Evolutionary conservation across 2,888 invertebrate species (phyloP).

Genomic region (Lasius fuliginosus): DNA sequence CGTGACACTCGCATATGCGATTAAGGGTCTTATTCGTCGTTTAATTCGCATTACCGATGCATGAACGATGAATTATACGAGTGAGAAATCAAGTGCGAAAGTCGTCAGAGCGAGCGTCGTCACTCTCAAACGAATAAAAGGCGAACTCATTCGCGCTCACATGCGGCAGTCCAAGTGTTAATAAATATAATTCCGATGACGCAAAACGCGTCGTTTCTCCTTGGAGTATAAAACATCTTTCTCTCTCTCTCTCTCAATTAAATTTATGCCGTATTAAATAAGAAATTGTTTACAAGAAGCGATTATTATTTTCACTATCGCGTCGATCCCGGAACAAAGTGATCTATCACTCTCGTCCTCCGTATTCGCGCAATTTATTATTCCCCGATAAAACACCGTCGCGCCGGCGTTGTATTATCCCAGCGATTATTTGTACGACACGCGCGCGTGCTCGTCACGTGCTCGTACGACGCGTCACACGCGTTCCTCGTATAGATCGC

Average conservation of each 20-base stretch:
- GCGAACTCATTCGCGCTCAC: slow-evolving; percentile 9
- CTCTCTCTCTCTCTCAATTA: not conserved
- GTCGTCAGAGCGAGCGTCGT: not conserved
- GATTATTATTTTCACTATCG: not conserved
- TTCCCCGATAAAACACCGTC: slow-evolving; percentile 37
- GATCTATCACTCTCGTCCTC: slow-evolving; percentile 19
- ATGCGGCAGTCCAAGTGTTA: slow-evolving; percentile 1
- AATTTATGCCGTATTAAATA: not conserved
- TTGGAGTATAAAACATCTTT: not conserved
- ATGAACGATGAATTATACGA: not conserved
- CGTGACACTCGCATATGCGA: not conserved
- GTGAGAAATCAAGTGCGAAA: slow-evolving; percentile 8
- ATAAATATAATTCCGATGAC: not conserved
- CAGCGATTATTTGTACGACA: slow-evolving; percentile 28
- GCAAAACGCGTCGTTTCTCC: not conserved
- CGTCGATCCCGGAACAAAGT: slow-evolving; percentile 12
- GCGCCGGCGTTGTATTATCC: slow-evolving; percentile 9
- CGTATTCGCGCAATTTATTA: slow-evolving; percentile 29
- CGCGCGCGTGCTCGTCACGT: slow-evolving; percentile 29
- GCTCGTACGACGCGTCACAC: slow-evolving; percentile 46
- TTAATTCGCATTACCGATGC: not conserved
- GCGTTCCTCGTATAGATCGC: slow-evolving; percentile 31
- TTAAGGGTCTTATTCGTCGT: not conserved
- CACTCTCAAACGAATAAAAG: not conserved
- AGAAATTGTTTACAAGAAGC: slow-evolving; percentile 23